These are phyloP conservation scores for Aspidoscelis tigris DNA, from an alignment of 2,113 vertebrate genomes.

Conservation along the genomic window DNA sequence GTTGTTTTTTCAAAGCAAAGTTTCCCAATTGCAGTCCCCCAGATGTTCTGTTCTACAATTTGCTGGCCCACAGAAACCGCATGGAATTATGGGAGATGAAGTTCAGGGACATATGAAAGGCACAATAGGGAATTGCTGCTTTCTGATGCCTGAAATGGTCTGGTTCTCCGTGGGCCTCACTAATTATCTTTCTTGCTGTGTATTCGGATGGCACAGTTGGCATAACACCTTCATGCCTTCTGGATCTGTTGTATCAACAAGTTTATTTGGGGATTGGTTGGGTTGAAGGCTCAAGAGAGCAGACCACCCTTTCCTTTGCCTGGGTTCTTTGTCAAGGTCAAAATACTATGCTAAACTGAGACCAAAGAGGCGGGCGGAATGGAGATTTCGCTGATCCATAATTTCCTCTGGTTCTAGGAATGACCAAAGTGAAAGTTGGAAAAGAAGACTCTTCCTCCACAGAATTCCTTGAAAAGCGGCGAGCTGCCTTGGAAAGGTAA, in stretches of 20 bases:
- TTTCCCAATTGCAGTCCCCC: too few relatives aligned
- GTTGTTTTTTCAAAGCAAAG: too few relatives aligned
- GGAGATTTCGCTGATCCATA: not conserved
- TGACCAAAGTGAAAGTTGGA: slow-evolving; percentile 99
- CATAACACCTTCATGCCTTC: not conserved
- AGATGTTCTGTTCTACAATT: too few relatives aligned
- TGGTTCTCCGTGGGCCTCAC: too few relatives aligned
- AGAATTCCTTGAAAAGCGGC: slow-evolving; percentile 94
- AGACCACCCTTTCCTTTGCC: not conserved
- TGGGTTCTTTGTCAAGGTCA: too few relatives aligned
- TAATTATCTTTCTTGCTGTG: too few relatives aligned
- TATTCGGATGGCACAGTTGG: not conserved
- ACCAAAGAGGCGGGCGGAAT: too few relatives aligned
- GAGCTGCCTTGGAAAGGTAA: slow-evolving; percentile 88
- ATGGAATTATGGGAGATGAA: too few relatives aligned
- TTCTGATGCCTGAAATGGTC: not conserved
- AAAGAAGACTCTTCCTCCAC: slow-evolving; percentile 96
- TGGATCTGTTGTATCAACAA: not conserved
- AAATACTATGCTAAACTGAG: not conserved
- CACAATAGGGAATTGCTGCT: not conserved
- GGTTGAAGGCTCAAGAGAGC: not conserved
- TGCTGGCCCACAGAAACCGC: too few relatives aligned
- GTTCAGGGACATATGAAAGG: too few relatives aligned
- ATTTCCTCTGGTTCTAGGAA: slow-evolving; percentile 77
- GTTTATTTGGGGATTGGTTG: not conserved